Evolutionary conservation across 2,797 vertebrate species (phyloP), one percentile per base, ranked within the genome.

Genomic region (Chrysocyon brachyurus): DNA sequence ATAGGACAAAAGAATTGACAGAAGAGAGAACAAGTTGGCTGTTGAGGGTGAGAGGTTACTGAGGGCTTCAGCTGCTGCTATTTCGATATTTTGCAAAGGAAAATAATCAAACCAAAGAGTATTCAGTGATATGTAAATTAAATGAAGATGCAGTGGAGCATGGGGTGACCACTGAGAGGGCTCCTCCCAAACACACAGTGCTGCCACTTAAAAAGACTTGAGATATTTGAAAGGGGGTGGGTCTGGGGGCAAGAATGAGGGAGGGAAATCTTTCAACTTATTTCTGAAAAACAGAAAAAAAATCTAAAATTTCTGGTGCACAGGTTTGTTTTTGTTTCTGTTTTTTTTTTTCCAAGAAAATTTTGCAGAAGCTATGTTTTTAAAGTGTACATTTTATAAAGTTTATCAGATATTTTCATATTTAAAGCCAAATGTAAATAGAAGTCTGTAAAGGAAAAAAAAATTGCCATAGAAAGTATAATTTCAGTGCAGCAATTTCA

Each of bases 371-470:
- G 96, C 98, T 98, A 98, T 98, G 98, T 98, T 99, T 99, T 98
- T 98, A 98, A 98, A 98, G 98, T 99, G 98, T 99, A 99, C 98
- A 98, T 99, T 99, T 99, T 99, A 99, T 99, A 99, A 99, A 99
- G 97, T 99, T 99, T 98, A 98, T 98, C 98, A 98, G 98, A 98
- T 99, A 98, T 99, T 99, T 99, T 99, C 98, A 92, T 99, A 99
- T 99, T 99, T 99, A 99, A 99, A 99, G 99, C 99, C 99, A 99
- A 99, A 99, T 99, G 99, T 99, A 99, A 98, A 99, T 99, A 99
- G 97, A 98, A 98, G 98, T 98, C 98, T 98, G 98, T 98, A 98
- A 98, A 98, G 98, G 97, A 96, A 98, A 98, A 98, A 98, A 97
- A 97, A 97, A 97, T 95, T 98, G 98, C 98, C 98, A 96, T 98